Evolutionary conservation across 35 echinoderm and acorn worm species (phyloP).

Genomic region (Chiridota heheva): DNA sequence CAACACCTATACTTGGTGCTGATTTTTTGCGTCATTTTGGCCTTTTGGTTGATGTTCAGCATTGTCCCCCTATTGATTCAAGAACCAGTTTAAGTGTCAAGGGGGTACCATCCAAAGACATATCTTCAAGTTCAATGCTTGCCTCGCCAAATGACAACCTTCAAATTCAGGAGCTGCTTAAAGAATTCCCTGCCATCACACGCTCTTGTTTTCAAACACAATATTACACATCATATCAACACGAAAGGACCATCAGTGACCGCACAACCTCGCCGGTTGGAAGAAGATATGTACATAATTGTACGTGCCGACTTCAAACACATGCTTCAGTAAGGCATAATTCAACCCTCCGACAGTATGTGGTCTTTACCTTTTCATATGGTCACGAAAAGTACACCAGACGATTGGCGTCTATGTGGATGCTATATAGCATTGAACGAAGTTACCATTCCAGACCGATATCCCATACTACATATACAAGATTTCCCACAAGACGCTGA

Average conservation of each 20-base stretch:
- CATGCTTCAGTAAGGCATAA: slow-evolving; percentile 34
- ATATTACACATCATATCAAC: slow-evolving; percentile 43
- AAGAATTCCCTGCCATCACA: slow-evolving; percentile 12
- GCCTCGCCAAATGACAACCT: not conserved
- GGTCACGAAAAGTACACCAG: slow-evolving; percentile 28
- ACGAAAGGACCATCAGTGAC: slow-evolving; percentile 22
- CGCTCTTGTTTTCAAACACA: not conserved
- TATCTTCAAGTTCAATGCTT: not conserved
- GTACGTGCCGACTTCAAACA: slow-evolving; percentile 47
- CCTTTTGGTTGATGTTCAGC: slow-evolving; percentile 36
- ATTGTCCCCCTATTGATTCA: slow-evolving; percentile 31
- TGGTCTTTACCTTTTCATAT: slow-evolving; percentile 44
- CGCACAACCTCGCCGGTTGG: slow-evolving; percentile 7
- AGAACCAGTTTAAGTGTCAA: not conserved
- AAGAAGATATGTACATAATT: not conserved
- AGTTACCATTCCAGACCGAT: slow-evolving; percentile 26
- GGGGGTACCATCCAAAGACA: not conserved
- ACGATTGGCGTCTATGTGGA: slow-evolving; percentile 35
- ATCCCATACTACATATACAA: slow-evolving; percentile 44
- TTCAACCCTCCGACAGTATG: slow-evolving; percentile 36
- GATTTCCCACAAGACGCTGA: too few species aligned
- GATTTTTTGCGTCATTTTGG: slow-evolving; percentile 46
- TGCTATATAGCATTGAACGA: slow-evolving; percentile 38
- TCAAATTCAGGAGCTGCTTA: not conserved
- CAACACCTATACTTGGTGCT: slow-evolving; percentile 43